Percentiles rank a stretch among this genome's conserved stretches.
phyloP scores from a whole-genome alignment of 2,113 vertebrate species.

The Oenanthe melanoleuca region DNA sequence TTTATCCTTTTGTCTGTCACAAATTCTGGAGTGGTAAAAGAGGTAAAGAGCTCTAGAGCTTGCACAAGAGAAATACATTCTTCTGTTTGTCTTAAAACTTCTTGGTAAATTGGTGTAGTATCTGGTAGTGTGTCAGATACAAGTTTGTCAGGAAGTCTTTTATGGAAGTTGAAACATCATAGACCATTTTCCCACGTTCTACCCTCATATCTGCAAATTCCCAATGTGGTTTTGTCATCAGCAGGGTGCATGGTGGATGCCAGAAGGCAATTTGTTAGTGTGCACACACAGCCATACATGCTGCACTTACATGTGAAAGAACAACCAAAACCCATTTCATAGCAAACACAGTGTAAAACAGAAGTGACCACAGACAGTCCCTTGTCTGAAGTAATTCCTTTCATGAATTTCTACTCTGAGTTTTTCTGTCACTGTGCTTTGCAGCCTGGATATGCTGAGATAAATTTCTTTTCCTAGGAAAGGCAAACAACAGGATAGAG shows the following conservation, averaged over 20 bases:
- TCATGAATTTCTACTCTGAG: not conserved
- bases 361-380: not conserved
- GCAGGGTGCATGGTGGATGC: not conserved
- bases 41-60: not conserved
- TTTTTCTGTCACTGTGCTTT: not conserved
- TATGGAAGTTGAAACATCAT: not conserved
- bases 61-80: not conserved
- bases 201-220: not conserved
- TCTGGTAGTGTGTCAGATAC: not conserved
- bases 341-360: not conserved
- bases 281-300: rapidly evolving
- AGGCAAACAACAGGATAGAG: not conserved
- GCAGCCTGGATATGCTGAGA: not conserved
- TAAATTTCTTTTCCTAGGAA: not conserved
- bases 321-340: not conserved
- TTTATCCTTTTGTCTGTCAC: not conserved
- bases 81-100: not conserved
- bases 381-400: not conserved
- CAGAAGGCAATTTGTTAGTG: not conserved
- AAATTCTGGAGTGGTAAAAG: not conserved
- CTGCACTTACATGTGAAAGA: not conserved
- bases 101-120: not conserved
- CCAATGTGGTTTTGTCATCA: not conserved
- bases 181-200: not conserved
- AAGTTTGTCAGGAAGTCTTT: not conserved